phyloP scores from a whole-genome alignment of 2,888 invertebrate genomes.

The Caradrina clavipalpis region DNA sequence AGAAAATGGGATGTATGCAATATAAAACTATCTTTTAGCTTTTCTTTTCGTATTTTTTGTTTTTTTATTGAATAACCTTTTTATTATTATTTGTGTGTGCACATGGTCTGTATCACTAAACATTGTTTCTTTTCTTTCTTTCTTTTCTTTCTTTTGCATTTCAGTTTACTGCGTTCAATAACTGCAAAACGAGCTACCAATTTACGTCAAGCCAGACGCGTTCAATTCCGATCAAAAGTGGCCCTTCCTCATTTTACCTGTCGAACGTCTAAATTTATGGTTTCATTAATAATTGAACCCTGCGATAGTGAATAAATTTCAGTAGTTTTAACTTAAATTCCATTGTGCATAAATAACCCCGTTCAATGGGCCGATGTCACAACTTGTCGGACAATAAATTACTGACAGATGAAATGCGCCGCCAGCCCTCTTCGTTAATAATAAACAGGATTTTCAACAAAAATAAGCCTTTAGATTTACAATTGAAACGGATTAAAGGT shows the following conservation, averaged over 20 bases:
- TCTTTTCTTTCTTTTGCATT: too few species aligned
- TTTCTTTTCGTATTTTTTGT: too few species aligned
- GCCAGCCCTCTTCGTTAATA: constrained; percentile 64
- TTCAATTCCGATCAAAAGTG: constrained; percentile 31
- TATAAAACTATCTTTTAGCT: constrained; percentile 14
- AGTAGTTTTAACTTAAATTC: constrained; percentile 69
- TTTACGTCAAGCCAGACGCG: constrained; percentile 11
- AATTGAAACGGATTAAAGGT: constrained; percentile 57
- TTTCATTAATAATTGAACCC: constrained; percentile 62
- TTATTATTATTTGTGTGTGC: too few species aligned
- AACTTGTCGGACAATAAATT: constrained; percentile 78
- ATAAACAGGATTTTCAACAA: constrained; percentile 63
- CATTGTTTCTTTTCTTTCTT: too few species aligned
- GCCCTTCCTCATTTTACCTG: constrained; percentile 41
- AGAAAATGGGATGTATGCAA: neutral
- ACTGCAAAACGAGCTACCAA: constrained; percentile 27
- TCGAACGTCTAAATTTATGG: constrained; percentile 59
- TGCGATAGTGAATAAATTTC: constrained; percentile 60
- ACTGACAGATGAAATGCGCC: constrained; percentile 77
- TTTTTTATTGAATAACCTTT: too few species aligned
- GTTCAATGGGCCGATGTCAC: constrained; percentile 75
- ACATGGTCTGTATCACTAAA: too few species aligned
- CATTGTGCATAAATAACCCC: constrained; percentile 73
- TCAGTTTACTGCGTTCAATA: neutral
- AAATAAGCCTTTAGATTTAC: constrained; percentile 59